Evolutionary conservation across 1,140 invertebrate species (phyloP), one percentile per base, ranked within the genome.

Genomic region (Penaeus japonicus): DNA sequence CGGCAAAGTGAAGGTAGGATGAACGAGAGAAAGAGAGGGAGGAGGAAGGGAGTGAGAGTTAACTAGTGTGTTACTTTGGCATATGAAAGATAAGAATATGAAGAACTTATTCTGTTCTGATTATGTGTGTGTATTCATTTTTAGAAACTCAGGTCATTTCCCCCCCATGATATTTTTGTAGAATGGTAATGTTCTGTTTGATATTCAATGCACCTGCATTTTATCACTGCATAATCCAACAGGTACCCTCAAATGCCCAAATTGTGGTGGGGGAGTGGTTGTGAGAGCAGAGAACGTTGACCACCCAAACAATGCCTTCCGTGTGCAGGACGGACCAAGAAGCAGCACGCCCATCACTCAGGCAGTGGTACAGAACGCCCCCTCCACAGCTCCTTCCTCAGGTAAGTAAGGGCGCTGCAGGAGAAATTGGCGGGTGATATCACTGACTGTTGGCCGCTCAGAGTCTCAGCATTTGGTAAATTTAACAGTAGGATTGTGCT

Each of bases 211-310:
- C 30, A 27, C 2, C 12, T 73, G n/a, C 10, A 12, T 15, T 47
- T 47, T 47, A 15, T 15, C 10, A 47, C 15, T 47, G 10, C 47
- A 47, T 1, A 47, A 47, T 47, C 2, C 47, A 47, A 47, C 47
- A 47, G 47, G 47, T 39, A n/a, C 59, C n/a, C 57, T 83, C 18
- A 83, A 65, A 39, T 83, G 81, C 81, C 81, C 81, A 18, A 83
- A 83, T 35, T 83, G 81, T 47, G 81, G 81, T 18, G 81, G 81
- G 5, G 81, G 81, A 17, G 57, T 83, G 5, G 81, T 83, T 27
- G 81, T 83, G 30, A 55, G 59, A 22, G 81, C 65, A 4, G 81
- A 83, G 27, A 62, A 39, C 17, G 81, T 83, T 27, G 81, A 83
- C n/a, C 81, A 83, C 24, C 81, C 81, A 3, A 32, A 55, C 39